Evolutionary conservation across 2,797 vertebrate genomes (phyloP), one percentile per base, ranked within the genome.

Genomic region (Delichon dasypus): DNA sequence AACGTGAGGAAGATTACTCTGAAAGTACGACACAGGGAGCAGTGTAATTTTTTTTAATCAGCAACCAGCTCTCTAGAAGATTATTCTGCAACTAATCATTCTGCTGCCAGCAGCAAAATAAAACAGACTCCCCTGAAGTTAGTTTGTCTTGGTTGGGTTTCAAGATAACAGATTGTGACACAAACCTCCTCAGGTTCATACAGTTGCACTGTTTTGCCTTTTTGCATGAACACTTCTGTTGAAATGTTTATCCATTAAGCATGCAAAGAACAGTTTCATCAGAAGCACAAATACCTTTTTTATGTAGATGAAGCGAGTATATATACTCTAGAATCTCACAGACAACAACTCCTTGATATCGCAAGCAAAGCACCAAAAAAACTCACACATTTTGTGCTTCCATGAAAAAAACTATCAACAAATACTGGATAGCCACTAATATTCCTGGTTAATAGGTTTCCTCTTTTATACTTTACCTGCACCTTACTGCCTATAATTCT

Each of bases 101-200:
- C 64, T 81, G 44, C 62, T 81, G 79, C 87, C 85, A 93, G 80
- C 25, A 94, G 67, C 60, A 86, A 95, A 91, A 90, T 65, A 90
- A 89, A 92, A 67, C 74, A 94, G 73, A 77, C 72, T 90, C 23
- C 81, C 88, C 75, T 83, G 75, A 90, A 95, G 92, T 93, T 65
- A 95, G 71, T 92, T 95, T 82, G 74, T 70, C 55, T 95, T 96
- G 87, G 91, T 92, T 82, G 71, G 65, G 32, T 93, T 95, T 96
- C 94, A 96, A 61, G 75, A 83, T 84, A 94, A 94, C 94, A 95
- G 91, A 88, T 92, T 96, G 91, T 76, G 85, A 81, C 95, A 95
- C 64, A 84, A 90, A 89, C 73, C 73, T 94, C 92, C 91, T 90
- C 89, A 84, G 55, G 84, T 96, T 95, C 62, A 76, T 91, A 40